These are phyloP conservation scores for Calvadosia cruxmelitensis DNA, from an alignment of 30 jellyfish, hydroid and myxozoan species.

Conservation along the genomic window DNA sequence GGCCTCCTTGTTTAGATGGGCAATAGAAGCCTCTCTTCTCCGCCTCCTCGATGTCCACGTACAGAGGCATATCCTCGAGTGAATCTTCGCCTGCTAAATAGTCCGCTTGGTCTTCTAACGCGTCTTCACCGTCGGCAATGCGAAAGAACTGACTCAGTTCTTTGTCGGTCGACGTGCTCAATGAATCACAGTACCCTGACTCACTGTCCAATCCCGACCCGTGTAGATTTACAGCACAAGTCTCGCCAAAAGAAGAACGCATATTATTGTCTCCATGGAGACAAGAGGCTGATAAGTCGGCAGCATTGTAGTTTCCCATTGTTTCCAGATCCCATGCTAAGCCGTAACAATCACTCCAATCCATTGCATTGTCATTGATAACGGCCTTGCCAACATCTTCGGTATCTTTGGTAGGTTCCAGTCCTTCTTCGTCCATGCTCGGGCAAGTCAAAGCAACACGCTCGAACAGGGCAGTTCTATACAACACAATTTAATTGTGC, in stretches of 20 bases:
- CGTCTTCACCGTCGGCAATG: background rate
- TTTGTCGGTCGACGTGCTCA: constrained; percentile 20
- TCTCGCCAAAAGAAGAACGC: background rate
- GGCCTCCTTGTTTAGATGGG: background rate
- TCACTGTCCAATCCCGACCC: constrained; percentile 27
- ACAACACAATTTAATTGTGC: no score
- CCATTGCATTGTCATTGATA: background rate
- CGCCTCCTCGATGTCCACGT: background rate
- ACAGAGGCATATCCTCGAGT: background rate
- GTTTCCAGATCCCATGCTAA: background rate
- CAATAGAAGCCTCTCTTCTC: background rate
- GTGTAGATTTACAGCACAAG: background rate
- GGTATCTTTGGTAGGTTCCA: no score
- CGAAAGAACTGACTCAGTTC: background rate
- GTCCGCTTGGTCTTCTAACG: no score
- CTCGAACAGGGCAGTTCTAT: no score
- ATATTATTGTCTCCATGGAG: background rate
- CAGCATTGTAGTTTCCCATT: background rate
- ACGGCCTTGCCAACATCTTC: background rate
- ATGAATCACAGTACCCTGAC: constrained; percentile 48
- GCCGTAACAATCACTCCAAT: background rate
- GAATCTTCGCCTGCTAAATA: no score
- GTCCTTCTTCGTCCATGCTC: no score
- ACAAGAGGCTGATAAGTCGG: background rate
- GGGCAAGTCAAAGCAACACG: no score